These are phyloP conservation scores for Apotomis capreana DNA, from an alignment of 2,888 invertebrate genomes.

Conservation along the genomic window DNA sequence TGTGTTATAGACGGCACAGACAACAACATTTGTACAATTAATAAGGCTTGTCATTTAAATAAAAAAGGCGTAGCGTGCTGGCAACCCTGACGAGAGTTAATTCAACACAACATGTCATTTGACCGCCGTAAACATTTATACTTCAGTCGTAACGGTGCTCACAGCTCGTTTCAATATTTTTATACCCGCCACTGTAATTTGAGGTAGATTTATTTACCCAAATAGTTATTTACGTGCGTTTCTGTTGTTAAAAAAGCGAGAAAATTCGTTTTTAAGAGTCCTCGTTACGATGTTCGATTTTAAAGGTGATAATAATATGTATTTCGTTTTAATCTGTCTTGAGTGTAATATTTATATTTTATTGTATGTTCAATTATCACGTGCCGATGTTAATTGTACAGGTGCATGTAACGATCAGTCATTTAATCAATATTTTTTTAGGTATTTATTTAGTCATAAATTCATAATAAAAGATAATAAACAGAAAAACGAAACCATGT, in stretches of 20 bases:
- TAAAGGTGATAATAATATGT: not conserved
- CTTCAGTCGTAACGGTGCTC: conserved; percentile 16
- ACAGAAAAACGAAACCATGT: too few species aligned
- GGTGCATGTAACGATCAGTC: not conserved
- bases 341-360: not conserved
- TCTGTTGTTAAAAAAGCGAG: not conserved
- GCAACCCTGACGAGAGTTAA: conserved; percentile 4
- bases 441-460: too few species aligned
- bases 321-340: not conserved
- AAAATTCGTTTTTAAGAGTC: not conserved
- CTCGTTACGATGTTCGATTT: not conserved
- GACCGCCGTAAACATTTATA: conserved; percentile 35
- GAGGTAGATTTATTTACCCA: conserved; percentile 23
- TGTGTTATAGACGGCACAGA: too few species aligned
- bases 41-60: too few species aligned
- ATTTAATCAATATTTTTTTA: too few species aligned
- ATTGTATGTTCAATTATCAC: not conserved
- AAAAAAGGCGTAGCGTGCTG: not conserved
- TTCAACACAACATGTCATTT: conserved; percentile 46
- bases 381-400: not conserved
- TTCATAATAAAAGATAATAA: too few species aligned
- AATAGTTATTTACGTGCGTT: conserved; percentile 5
- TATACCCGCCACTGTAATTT: conserved; percentile 18
- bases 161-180: conserved; percentile 3
- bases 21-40: too few species aligned